These are phyloP conservation scores for Austrofundulus limnaeus DNA, from an alignment of 2,113 vertebrate species.

Conservation along the genomic window DNA sequence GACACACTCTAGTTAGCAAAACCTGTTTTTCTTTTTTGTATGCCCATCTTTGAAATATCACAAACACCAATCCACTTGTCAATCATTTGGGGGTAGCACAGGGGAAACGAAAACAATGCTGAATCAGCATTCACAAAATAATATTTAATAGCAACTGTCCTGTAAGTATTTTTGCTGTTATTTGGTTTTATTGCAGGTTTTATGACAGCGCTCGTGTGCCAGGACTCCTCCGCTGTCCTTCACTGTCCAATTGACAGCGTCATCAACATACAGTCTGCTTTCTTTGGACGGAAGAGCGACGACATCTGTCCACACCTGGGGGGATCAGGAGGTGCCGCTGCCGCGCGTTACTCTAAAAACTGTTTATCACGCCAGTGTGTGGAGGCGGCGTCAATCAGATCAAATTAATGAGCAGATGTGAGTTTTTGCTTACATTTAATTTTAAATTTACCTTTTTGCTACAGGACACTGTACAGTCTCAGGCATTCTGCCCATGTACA, in stretches of 20 bases:
- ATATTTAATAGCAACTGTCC: too few relatives aligned
- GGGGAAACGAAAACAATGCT: too few relatives aligned
- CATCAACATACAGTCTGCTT: slow-evolving; percentile 79
- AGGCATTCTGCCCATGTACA: slow-evolving; percentile 47
- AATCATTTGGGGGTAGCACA: too few relatives aligned
- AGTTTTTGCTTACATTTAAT: too few relatives aligned
- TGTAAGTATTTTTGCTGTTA: not conserved
- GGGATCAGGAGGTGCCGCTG: slow-evolving; percentile 48
- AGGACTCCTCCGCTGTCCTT: slow-evolving; percentile 66
- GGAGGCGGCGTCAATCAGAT: not conserved
- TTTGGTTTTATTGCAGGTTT: slow-evolving; percentile 63
- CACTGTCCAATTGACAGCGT: slow-evolving; percentile 75
- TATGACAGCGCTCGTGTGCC: slow-evolving; percentile 68
- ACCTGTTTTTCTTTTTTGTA: too few relatives aligned
- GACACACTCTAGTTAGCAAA: too few relatives aligned
- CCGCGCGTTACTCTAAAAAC: not conserved
- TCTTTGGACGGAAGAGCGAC: slow-evolving; percentile 68
- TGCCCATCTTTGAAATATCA: too few relatives aligned
- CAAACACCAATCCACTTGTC: too few relatives aligned
- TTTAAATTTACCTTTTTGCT: too few relatives aligned
- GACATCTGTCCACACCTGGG: slow-evolving; percentile 69
- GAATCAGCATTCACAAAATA: too few relatives aligned
- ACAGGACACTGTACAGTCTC: slow-evolving; percentile 71
- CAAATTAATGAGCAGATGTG: rapidly evolving
- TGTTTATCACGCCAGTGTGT: not conserved